Percentiles rank a stretch among this genome's conserved stretches.
Evolutionary conservation across 1,140 invertebrate species (phyloP).

Genomic region (Heliconius congener): DNA sequence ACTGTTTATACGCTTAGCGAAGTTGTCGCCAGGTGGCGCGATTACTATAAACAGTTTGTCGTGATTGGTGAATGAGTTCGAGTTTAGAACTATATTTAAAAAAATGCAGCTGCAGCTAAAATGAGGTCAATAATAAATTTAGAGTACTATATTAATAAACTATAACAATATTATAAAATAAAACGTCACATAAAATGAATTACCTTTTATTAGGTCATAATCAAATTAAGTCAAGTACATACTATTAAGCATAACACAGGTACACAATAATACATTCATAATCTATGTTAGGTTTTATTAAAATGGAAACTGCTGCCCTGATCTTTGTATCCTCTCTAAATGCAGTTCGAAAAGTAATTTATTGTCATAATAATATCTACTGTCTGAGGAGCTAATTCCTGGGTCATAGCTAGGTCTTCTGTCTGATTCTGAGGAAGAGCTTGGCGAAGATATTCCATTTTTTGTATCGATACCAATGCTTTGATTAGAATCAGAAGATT

Average conservation of each 20-base stretch:
- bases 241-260: slow-evolving; percentile 41
- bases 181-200: neutral
- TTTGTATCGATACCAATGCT: slow-evolving; percentile 58
- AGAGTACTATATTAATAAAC: neutral
- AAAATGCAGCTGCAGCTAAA: slow-evolving; percentile 22
- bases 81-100: slow-evolving; percentile 17
- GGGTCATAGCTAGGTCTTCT: slow-evolving; percentile 77
- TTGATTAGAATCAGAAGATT: slow-evolving; percentile 64
- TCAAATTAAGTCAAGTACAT: slow-evolving; percentile 27
- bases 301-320: slow-evolving; percentile 77
- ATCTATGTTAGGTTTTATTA: slow-evolving; percentile 44
- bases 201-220: slow-evolving; percentile 27
- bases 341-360: slow-evolving; percentile 80
- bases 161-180: neutral
- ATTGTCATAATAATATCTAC: slow-evolving; percentile 78
- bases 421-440: slow-evolving; percentile 58
- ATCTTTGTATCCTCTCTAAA: slow-evolving; percentile 79
- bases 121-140: slow-evolving; percentile 22
- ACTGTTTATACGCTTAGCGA: slow-evolving; percentile 64
- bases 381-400: slow-evolving; percentile 72
- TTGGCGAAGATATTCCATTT: slow-evolving; percentile 61
- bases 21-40: slow-evolving; percentile 68
- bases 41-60: slow-evolving; percentile 34
- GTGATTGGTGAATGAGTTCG: slow-evolving; percentile 38
- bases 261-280: slow-evolving; percentile 38